phyloP scores from a whole-genome alignment of 2,113 vertebrate species.

The Tamias sibiricus region DNA sequence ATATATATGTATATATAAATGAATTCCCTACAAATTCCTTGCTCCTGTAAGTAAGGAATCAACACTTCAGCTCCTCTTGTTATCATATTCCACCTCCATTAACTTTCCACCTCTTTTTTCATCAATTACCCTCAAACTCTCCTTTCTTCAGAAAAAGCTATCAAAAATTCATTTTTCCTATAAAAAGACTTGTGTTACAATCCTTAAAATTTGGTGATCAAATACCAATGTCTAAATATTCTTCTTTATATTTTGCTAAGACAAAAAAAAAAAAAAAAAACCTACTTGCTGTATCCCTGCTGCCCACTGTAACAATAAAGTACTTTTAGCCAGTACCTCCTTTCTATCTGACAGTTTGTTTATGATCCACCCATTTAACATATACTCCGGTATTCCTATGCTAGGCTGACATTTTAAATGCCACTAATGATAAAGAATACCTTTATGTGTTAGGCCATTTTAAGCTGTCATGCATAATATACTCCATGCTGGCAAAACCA shows the following conservation, averaged over 20 bases:
- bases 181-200: not conserved
- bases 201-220: not conserved
- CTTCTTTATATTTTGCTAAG: not conserved
- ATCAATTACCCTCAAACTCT: not conserved
- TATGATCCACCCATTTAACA: constrained; percentile 7
- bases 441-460: not conserved
- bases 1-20: no score
- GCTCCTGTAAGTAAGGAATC: not conserved
- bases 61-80: not conserved
- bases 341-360: not conserved
- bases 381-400: not conserved
- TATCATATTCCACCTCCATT: not conserved
- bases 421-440: not conserved
- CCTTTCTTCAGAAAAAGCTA: not conserved
- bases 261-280: not conserved
- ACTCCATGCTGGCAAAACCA: not conserved
- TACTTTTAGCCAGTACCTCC: not conserved
- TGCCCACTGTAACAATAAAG: not conserved
- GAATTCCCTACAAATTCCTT: constrained; percentile 13
- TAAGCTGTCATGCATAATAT: not conserved
- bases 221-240: not conserved
- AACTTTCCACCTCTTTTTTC: not conserved
- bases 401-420: constrained; percentile 40
- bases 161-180: not conserved
- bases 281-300: not conserved